phyloP scores from a whole-genome alignment of 1,140 invertebrate species.

The Radopholus similis region DNA sequence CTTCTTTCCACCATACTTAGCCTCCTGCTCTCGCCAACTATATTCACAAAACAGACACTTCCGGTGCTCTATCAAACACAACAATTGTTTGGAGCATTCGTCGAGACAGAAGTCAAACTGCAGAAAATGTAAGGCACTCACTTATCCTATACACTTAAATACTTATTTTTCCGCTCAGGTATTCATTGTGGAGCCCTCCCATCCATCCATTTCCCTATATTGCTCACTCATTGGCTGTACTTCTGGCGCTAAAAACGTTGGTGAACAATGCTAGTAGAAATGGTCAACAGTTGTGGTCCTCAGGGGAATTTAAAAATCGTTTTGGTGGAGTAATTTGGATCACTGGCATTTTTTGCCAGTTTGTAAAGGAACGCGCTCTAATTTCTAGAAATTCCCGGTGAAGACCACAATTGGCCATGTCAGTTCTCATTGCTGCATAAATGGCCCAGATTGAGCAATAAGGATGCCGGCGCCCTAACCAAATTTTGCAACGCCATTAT shows the following conservation, averaged over 20 bases:
- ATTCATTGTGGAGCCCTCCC: conserved; percentile 1
- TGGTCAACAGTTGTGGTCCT: too few species aligned
- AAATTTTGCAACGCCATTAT: not conserved
- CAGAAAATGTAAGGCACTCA: not conserved
- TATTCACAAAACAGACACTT: too few species aligned
- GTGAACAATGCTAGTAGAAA: too few species aligned
- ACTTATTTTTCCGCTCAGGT: not conserved
- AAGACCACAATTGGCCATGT: not conserved
- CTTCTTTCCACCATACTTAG: not conserved
- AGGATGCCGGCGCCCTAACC: not conserved
- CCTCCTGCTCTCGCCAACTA: not conserved
- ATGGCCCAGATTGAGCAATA: not conserved
- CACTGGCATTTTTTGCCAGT: not conserved
- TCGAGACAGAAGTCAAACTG: not conserved
- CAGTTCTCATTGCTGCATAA: not conserved
- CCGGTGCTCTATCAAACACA: too few species aligned
- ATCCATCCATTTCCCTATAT: not conserved
- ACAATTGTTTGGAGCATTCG: not conserved
- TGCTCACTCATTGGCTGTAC: not conserved
- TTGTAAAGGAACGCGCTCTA: not conserved
- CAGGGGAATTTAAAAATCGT: too few species aligned
- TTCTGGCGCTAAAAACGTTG: not conserved
- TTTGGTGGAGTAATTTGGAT: too few species aligned
- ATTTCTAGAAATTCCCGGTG: not conserved
- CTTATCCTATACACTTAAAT: not conserved